Base-by-base conservation (phyloP, 2,797 vertebrate species). In the Anolis apletophallus region DNA sequence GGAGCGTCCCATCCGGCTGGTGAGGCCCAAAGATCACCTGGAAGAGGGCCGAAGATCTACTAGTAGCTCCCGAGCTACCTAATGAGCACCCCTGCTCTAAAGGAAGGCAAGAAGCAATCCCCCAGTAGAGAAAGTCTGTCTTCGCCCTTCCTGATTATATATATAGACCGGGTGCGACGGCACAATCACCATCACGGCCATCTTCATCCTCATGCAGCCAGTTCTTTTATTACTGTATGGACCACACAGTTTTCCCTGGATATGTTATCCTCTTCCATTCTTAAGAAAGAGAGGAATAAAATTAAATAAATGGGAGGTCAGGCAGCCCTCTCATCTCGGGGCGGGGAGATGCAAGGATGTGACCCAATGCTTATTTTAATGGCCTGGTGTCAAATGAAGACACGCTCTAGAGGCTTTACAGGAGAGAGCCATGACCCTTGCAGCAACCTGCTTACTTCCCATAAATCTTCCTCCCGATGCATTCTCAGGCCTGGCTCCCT, bases 401-500 rank as follows among this genome's bases (percentile, higher is more conserved):
- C 92, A 90, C 73, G 46, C 89, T 74, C 76, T 19, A 6, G 79
- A 88, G 80, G 36, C 83, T 94, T 92, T 79, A 29, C 84, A 78
- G 79, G 81, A 88, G 78, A 81, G 21, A 81, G 32, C 32, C 11
- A 3, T 90, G 89, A 93, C 87, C 87, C 83, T 91, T 89, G 5
- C 12, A 89, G 87, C 36, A 85, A 74, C n/a, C n/a, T 0, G 5
- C n/a, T 69, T 57, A 89, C 46, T 36, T 90, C 72, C 85, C 86
- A 17, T 76, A 89, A 89, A 94, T 92, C 91, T 92, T 73, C 74
- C 86, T 77, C 19, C 83, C 90, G 81, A n/a, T 81, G 71, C 2
- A 0, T 13, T 74, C 0, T 52, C 83, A 36, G 59, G 89, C 34
- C 54, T 40, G 57, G 52, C 29, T 83, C 73, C 91, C 16, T 32